Percentiles rank a stretch among this genome's conserved stretches.
phyloP scores from a whole-genome alignment of 2,888 invertebrate species.

The Drosophila anomalipes region DNA sequence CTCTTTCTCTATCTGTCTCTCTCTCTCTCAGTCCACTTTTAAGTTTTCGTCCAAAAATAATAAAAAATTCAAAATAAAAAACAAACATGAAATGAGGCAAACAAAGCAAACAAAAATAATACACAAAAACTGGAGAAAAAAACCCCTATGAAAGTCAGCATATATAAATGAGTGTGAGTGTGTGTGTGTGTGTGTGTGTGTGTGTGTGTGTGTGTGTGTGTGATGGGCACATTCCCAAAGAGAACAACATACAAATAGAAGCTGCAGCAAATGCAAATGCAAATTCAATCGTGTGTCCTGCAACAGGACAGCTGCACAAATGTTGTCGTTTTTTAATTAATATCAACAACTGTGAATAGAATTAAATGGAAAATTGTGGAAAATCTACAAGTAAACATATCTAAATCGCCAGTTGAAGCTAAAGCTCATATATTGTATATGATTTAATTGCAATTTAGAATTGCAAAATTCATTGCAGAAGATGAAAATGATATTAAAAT shows the following conservation, averaged over 20 bases:
- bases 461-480: background rate
- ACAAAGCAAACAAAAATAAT: conserved; percentile 38
- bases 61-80: conserved; percentile 31
- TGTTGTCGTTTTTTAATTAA: background rate
- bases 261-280: conserved; percentile 26
- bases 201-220: conserved; percentile 22
- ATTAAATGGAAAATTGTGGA: background rate
- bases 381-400: background rate
- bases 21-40: conserved; percentile 24
- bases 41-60: conserved; percentile 51
- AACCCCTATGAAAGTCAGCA: conserved; percentile 20
- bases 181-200: background rate
- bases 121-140: conserved; percentile 10
- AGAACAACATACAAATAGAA: conserved; percentile 6
- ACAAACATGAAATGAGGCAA: conserved; percentile 29
- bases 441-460: too few species aligned
- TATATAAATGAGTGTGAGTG: background rate
- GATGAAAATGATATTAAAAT: background rate
- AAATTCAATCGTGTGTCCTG: conserved; percentile 23
- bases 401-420: background rate
- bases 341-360: background rate
- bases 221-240: conserved; percentile 33
- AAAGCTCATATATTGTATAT: background rate
- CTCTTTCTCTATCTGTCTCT: background rate
- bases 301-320: conserved; percentile 36